Evolutionary conservation across 2,888 invertebrate genomes (phyloP).

Genomic region (Anagyrus pseudococci): DNA sequence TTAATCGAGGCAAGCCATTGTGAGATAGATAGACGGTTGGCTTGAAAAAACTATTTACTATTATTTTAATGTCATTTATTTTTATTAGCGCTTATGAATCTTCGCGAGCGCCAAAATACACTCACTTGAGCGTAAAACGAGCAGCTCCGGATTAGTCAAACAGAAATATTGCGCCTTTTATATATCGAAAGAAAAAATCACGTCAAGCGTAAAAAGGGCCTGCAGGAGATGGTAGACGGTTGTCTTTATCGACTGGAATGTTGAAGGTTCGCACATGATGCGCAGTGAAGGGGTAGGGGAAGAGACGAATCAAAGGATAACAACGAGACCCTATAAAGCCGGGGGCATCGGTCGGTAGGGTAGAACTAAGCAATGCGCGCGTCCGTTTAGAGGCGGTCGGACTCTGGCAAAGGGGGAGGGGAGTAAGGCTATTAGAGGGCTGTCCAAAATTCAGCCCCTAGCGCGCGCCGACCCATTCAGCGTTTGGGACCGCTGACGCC

Average conservation of each 20-base stretch:
- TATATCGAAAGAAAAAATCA: too few relatives aligned
- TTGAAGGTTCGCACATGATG: neutral
- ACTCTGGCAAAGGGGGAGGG: neutral
- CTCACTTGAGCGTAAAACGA: too few relatives aligned
- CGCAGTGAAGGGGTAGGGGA: too few relatives aligned
- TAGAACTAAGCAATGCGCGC: slow-evolving; percentile 16
- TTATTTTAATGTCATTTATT: too few relatives aligned
- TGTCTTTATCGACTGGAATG: slow-evolving; percentile 16
- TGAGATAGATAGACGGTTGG: too few relatives aligned
- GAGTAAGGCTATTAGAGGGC: slow-evolving; percentile 1
- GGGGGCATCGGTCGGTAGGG: slow-evolving; percentile 24
- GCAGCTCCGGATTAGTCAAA: too few relatives aligned
- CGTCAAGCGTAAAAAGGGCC: slow-evolving; percentile 45
- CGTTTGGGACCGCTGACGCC: neutral
- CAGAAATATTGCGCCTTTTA: too few relatives aligned
- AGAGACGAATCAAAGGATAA: slow-evolving; percentile 19
- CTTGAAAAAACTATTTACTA: too few relatives aligned
- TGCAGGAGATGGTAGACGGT: slow-evolving; percentile 1
- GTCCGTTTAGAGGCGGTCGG: slow-evolving; percentile 9
- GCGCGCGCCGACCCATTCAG: slow-evolving; percentile 4
- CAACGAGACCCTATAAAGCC: neutral
- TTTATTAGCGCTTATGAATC: too few relatives aligned
- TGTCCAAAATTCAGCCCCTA: slow-evolving; percentile 18
- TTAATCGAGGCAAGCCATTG: too few relatives aligned
- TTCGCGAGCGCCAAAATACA: too few relatives aligned